These are phyloP conservation scores for Oreochromis aureus DNA, from an alignment of 2,113 vertebrate genomes.

Conservation along the genomic window DNA sequence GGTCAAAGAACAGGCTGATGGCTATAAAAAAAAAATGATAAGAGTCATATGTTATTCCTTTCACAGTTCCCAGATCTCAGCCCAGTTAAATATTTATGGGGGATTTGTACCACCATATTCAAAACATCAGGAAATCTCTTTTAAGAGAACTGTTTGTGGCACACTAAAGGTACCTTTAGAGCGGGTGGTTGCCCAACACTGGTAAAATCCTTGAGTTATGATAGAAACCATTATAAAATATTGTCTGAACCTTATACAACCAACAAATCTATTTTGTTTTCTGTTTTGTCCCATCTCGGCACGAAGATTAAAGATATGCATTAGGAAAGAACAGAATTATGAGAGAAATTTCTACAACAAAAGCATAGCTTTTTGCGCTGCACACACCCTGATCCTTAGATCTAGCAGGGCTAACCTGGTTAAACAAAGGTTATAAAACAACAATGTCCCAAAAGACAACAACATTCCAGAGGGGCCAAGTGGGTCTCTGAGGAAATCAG, in stretches of 20 bases:
- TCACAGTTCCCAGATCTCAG: neutral
- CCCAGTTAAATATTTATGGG: neutral
- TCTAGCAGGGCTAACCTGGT: slow-evolving; percentile 18
- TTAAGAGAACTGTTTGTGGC: neutral
- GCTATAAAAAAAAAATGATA: neutral
- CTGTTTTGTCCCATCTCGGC: neutral
- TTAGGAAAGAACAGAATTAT: neutral
- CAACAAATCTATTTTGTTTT: neutral
- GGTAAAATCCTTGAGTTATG: neutral
- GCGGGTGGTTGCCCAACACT: neutral
- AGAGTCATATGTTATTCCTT: neutral
- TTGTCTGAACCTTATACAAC: neutral
- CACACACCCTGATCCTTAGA: neutral
- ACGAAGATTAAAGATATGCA: neutral
- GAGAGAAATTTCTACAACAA: neutral
- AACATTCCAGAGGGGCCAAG: slow-evolving; percentile 62
- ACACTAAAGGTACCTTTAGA: neutral
- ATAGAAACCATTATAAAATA: neutral
- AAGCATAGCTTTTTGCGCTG: neutral
- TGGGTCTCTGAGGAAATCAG: slow-evolving; percentile 61
- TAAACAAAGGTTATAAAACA: slow-evolving; percentile 50
- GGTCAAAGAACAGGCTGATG: neutral
- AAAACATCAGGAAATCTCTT: neutral
- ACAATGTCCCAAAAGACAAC: slow-evolving; percentile 50
- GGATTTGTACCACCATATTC: neutral